Percentiles rank a stretch among this genome's conserved stretches.
phyloP scores from a whole-genome alignment of 2,113 vertebrate species.

The Pseudorectes ferrugineus region DNA sequence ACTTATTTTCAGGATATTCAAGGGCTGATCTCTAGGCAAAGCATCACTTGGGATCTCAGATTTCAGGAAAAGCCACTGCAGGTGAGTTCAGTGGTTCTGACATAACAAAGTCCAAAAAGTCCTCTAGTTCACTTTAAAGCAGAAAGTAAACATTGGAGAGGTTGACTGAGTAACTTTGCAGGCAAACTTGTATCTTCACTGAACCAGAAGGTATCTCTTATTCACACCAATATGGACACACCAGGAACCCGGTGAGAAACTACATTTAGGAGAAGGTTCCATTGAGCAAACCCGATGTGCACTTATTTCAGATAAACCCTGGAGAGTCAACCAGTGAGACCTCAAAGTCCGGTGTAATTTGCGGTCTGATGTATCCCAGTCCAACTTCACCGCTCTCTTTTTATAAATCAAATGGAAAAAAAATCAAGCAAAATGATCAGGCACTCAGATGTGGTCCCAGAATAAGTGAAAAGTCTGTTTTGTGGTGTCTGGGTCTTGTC shows the following conservation, averaged over 20 bases:
- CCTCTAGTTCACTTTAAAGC: background rate
- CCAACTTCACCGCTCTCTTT: background rate
- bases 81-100: background rate
- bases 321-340: slow-evolving; percentile 41
- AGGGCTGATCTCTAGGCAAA: background rate
- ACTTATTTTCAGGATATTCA: background rate
- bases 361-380: background rate
- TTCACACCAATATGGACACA: slow-evolving; percentile 53
- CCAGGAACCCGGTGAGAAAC: background rate
- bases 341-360: slow-evolving; percentile 24
- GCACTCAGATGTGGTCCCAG: background rate
- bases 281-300: slow-evolving; percentile 31
- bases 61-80: background rate
- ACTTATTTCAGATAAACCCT: slow-evolving; percentile 41
- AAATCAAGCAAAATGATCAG: background rate
- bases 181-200: slow-evolving; percentile 26
- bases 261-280: slow-evolving; percentile 34
- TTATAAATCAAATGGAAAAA: slow-evolving; percentile 29
- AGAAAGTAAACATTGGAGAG: background rate
- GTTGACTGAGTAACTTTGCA: slow-evolving; percentile 2
- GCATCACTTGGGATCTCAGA: accelerated
- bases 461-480: background rate
- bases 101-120: background rate
- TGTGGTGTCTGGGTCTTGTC: background rate
- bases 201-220: slow-evolving; percentile 52